Evolutionary conservation across 2,113 vertebrate genomes (phyloP).

Genomic region (Ictidomys tridecemlineatus): DNA sequence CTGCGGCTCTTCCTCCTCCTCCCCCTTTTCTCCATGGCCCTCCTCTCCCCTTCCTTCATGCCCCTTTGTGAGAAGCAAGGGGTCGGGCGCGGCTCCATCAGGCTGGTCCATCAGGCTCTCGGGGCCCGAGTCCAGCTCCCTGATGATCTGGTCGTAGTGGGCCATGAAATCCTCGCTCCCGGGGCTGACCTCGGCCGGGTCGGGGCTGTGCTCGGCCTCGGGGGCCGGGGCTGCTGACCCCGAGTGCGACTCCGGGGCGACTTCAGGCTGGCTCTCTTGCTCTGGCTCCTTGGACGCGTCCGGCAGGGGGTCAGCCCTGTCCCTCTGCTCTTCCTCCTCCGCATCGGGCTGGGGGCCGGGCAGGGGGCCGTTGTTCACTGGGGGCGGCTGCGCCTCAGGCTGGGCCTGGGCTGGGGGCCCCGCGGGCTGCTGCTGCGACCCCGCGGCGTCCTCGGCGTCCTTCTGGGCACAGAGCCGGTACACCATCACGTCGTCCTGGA

Average conservation of each 20-base stretch:
- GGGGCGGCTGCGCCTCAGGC: neutral
- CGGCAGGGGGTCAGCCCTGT: constrained; percentile 61
- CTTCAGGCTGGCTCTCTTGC: constrained; percentile 48
- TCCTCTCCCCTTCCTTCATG: constrained; percentile 87
- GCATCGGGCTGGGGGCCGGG: constrained; percentile 62
- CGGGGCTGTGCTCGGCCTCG: constrained; percentile 81
- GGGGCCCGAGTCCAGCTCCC: constrained; percentile 89
- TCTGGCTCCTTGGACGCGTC: constrained; percentile 66
- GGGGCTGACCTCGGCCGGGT: constrained; percentile 63
- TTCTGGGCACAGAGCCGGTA: constrained; percentile 96
- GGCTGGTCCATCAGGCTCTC: constrained; percentile 81
- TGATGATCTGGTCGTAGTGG: constrained; percentile 95
- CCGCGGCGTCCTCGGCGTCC: constrained; percentile 86
- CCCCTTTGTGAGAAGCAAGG: constrained; percentile 82
- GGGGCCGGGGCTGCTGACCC: constrained; percentile 47
- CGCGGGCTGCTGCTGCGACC: neutral
- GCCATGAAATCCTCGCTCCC: constrained; percentile 91
- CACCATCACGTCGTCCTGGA: constrained; percentile 97
- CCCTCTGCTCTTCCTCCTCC: constrained; percentile 75
- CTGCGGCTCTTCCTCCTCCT: neutral
- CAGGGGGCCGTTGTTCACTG: constrained; percentile 85
- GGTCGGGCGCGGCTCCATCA: constrained; percentile 52
- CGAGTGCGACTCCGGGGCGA: neutral
- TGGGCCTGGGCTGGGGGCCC: constrained; percentile 20
- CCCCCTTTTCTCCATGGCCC: neutral